A percentile compares a stretch with the other conserved stretches of the same genome.
These are phyloP conservation scores for Copidosoma floridanum DNA, from an alignment of 1,140 invertebrate genomes.

Conservation along the genomic window DNA sequence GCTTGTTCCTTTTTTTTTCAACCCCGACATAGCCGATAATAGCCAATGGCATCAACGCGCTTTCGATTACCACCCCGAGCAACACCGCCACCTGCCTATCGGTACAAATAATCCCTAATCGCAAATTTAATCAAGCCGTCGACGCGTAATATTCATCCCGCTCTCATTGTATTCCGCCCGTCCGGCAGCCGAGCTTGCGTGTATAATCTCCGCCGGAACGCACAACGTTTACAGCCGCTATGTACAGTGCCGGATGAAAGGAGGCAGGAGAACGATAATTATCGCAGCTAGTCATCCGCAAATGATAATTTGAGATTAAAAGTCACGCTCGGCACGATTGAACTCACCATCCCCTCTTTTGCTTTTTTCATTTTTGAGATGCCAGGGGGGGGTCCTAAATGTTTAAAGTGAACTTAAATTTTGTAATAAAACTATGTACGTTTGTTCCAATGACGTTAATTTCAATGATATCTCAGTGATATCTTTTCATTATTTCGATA, in stretches of 20 bases:
- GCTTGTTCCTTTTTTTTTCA: background rate
- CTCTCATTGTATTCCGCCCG: background rate
- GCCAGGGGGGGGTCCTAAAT: background rate
- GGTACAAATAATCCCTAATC: conserved; percentile 18
- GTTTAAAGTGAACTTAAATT: too few species aligned
- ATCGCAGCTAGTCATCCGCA: background rate
- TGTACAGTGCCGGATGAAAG: too few species aligned
- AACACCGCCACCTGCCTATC: too few species aligned
- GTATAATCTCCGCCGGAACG: background rate
- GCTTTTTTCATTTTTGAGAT: background rate
- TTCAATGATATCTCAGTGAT: too few species aligned
- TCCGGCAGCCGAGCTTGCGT: background rate
- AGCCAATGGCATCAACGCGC: background rate
- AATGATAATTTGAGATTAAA: conserved; percentile 1
- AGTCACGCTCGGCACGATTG: background rate
- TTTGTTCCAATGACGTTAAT: too few species aligned
- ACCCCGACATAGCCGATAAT: too few species aligned
- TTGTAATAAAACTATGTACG: too few species aligned
- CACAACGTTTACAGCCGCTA: too few species aligned
- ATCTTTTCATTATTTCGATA: too few species aligned
- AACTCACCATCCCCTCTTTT: too few species aligned
- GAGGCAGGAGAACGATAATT: too few species aligned
- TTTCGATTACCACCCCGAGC: conserved; percentile 1
- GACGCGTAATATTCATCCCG: conserved; percentile 6
- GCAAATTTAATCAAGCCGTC: conserved; percentile 9